Conservation (phyloP, 2,113 vertebrate species). For the Microtus montanus region DNA sequence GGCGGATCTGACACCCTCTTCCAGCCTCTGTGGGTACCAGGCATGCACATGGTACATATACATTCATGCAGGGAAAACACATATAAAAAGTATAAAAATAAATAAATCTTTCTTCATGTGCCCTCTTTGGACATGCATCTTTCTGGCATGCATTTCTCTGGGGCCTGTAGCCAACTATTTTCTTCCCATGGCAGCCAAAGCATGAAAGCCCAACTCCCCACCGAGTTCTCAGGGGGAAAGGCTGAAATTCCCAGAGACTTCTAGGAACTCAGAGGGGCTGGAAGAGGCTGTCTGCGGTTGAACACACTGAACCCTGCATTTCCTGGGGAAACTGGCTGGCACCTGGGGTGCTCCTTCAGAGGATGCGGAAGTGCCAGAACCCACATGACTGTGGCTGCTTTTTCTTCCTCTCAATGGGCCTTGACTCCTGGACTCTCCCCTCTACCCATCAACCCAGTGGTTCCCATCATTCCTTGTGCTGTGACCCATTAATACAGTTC, state of each 20-base stretch:
- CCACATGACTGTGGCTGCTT: not conserved
- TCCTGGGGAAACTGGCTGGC: not conserved
- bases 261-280: not conserved
- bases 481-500: not conserved
- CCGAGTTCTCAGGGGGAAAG: not conserved
- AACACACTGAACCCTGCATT: not conserved
- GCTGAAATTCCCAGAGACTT: not conserved
- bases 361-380: not conserved
- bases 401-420: not conserved
- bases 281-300: not conserved
- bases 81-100: not conserved
- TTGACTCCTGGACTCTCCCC: not conserved
- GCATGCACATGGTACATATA: not conserved
- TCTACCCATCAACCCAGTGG: not conserved
- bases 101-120: not conserved
- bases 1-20: not conserved
- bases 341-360: not conserved
- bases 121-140: not conserved
- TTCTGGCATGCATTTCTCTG: not conserved
- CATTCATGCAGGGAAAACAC: not conserved
- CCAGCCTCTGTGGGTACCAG: not conserved
- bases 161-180: not conserved
- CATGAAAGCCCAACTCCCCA: not conserved
- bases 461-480: not conserved
- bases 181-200: not conserved